Conservation (phyloP, 2,113 vertebrate genomes). For the Amphiprion ocellaris region DNA sequence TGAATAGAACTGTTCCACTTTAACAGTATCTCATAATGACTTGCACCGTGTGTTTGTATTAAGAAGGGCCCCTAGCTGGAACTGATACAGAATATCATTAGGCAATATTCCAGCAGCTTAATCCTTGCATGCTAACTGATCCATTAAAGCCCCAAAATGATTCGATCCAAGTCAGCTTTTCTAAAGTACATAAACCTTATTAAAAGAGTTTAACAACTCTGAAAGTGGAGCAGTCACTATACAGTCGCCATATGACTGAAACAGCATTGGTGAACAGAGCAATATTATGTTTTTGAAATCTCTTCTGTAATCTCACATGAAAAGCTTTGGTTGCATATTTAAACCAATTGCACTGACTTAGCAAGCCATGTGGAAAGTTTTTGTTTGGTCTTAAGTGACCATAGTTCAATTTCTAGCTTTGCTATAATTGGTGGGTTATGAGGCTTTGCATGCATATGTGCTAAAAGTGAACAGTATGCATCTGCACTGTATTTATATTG, state of each 20-base stretch:
- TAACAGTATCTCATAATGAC: neutral
- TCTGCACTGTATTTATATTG: neutral
- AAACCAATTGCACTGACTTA: conserved; percentile 51
- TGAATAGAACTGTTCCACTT: conserved; percentile 6
- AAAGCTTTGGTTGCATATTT: conserved; percentile 57
- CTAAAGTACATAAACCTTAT: conserved; percentile 79
- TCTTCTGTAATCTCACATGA: conserved; percentile 54
- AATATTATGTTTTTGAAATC: conserved; percentile 31
- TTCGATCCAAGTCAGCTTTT: conserved; percentile 69
- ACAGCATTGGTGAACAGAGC: conserved; percentile 11
- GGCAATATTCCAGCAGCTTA: conserved; percentile 56
- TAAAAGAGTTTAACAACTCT: conserved; percentile 74
- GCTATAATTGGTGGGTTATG: neutral
- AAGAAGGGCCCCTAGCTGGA: conserved; percentile 16
- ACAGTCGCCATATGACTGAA: conserved; percentile 65
- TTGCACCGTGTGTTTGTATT: conserved; percentile 20
- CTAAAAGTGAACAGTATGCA: neutral
- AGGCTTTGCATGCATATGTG: neutral
- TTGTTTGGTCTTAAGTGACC: conserved; percentile 64
- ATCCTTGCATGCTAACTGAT: conserved; percentile 81
- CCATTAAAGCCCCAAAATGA: conserved; percentile 76
- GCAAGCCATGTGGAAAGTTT: conserved; percentile 72
- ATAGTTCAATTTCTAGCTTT: conserved; percentile 26
- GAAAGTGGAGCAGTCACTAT: conserved; percentile 73
- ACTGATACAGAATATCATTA: conserved; percentile 48